These are phyloP conservation scores for Macquaria ambigua DNA, from an alignment of 2,113 vertebrate genomes.

Conservation along the genomic window DNA sequence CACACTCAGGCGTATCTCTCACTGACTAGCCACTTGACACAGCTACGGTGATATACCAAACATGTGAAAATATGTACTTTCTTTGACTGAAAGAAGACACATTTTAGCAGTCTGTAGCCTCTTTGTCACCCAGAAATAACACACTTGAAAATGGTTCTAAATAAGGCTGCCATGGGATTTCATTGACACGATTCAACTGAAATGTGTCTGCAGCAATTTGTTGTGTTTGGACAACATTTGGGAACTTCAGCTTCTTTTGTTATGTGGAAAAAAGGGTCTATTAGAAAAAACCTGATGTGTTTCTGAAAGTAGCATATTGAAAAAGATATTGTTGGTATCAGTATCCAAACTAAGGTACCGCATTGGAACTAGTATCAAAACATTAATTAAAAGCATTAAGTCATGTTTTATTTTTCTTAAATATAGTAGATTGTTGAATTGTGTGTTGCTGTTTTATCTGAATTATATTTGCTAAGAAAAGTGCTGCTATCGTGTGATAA, in stretches of 20 bases:
- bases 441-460: not conserved
- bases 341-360: no score
- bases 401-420: not conserved
- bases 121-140: not conserved
- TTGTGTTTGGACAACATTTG: not conserved
- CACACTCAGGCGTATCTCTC: not conserved
- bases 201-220: not conserved
- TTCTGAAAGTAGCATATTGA: not conserved
- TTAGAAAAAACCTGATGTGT: not conserved
- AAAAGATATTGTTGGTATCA: not conserved
- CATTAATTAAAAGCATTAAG: no score
- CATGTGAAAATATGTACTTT: no score
- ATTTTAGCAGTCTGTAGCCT: not conserved
- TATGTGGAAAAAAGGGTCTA: not conserved
- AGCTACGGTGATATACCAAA: no score
- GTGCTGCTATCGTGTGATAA: not conserved
- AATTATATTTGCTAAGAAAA: not conserved
- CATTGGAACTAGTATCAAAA: not conserved
- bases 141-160: not conserved
- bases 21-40: not conserved
- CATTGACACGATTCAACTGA: not conserved
- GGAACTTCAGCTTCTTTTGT: not conserved
- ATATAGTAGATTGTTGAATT: not conserved
- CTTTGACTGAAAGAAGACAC: not conserved
- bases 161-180: not conserved